Conservation (phyloP, 2,888 invertebrate species). For the Pandemis cinnamomeana region DNA sequence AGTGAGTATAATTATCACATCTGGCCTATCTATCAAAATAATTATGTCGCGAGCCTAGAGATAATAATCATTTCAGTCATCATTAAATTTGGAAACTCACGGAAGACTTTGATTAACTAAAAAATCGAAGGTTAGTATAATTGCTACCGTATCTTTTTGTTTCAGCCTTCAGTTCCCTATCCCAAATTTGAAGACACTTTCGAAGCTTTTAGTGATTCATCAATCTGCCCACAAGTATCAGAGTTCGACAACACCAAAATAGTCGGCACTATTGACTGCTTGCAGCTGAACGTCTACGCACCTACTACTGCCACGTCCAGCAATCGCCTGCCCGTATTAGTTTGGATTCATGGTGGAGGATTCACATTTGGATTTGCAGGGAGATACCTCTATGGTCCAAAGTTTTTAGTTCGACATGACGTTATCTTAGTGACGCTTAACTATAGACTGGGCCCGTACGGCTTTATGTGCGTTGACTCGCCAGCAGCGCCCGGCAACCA, state of each 20-base stretch:
- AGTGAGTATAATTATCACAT: background rate
- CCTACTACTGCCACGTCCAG: slow-evolving; percentile 52
- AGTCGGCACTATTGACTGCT: slow-evolving; percentile 63
- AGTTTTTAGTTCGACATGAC: slow-evolving; percentile 59
- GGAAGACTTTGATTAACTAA: no score
- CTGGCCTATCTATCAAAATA: background rate
- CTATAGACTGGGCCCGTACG: slow-evolving; percentile 64
- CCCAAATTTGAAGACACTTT: slow-evolving; percentile 46
- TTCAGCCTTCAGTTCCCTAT: slow-evolving; percentile 31
- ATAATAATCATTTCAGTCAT: background rate
- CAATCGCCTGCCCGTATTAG: slow-evolving; percentile 60
- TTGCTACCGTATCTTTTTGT: background rate
- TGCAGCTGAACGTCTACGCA: slow-evolving; percentile 60
- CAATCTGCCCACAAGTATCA: slow-evolving; percentile 56
- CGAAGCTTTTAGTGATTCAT: slow-evolving; percentile 50
- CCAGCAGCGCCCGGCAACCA: slow-evolving; percentile 64
- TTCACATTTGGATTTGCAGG: slow-evolving; percentile 52
- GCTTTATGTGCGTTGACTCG: slow-evolving; percentile 66
- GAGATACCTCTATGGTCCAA: slow-evolving; percentile 54
- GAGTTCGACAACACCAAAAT: slow-evolving; percentile 49
- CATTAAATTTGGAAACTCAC: background rate
- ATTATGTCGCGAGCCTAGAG: background rate
- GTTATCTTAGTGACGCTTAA: slow-evolving; percentile 62
- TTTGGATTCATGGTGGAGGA: slow-evolving; percentile 62
- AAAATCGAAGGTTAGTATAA: background rate